Percentiles rank a stretch among this genome's conserved stretches.
Conservation (phyloP, 2,113 vertebrate species). For the Channa maculata region DNA sequence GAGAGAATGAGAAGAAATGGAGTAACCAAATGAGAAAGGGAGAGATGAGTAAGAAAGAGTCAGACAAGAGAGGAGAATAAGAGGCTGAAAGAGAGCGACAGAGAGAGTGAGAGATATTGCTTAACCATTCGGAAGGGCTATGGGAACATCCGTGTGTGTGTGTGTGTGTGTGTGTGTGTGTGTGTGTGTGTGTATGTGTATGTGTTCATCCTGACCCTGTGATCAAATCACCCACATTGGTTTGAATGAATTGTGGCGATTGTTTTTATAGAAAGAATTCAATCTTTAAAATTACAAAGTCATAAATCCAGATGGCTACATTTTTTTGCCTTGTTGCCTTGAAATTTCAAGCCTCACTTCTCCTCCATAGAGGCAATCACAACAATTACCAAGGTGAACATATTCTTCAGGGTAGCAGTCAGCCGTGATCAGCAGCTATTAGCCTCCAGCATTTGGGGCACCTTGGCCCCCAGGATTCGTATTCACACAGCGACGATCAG, state of each 20-base stretch:
- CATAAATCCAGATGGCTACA: background rate
- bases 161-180: conserved; percentile 31
- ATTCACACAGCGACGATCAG: conserved; percentile 67
- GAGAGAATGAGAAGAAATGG: background rate
- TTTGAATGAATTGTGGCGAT: background rate
- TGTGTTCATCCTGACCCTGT: conserved; percentile 51
- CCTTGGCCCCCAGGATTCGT: conserved; percentile 16
- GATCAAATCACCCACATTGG: conserved; percentile 44
- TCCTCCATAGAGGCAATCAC: conserved; percentile 14
- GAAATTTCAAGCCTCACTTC: conserved; percentile 19
- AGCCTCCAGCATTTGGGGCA: conserved; percentile 40
- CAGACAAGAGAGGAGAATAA: conserved; percentile 23
- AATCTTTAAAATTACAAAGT: background rate
- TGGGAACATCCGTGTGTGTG: conserved; percentile 75
- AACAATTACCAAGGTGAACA: conserved; percentile 54
- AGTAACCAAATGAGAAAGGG: conserved; percentile 4
- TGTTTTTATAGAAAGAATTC: background rate
- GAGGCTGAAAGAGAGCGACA: conserved; percentile 47
- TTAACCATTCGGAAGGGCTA: conserved; percentile 82
- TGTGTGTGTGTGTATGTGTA: conserved; percentile 33
- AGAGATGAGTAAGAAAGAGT: conserved; percentile 29
- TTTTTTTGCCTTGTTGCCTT: background rate
- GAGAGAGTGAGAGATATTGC: conserved; percentile 73
- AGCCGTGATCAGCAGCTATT: conserved; percentile 43
- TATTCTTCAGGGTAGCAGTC: conserved; percentile 45